Evolutionary conservation across 1,140 invertebrate genomes (phyloP).

Genomic region (Drosophila jambulina): DNA sequence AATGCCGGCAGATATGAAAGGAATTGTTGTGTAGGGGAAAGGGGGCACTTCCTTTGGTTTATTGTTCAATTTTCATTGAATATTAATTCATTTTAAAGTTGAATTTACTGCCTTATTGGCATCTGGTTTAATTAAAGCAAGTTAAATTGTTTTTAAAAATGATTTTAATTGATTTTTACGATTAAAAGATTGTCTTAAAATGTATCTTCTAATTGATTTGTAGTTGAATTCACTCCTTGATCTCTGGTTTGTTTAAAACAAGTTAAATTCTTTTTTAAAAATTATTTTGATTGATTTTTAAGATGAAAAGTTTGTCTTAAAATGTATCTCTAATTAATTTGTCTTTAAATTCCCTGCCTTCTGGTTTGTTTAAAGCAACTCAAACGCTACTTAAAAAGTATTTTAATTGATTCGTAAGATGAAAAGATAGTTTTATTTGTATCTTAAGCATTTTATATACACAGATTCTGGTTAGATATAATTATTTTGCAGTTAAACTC

Average conservation of each 20-base stretch:
- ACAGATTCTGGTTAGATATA: not conserved
- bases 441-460: not conserved
- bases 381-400: not conserved
- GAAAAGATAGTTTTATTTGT: not conserved
- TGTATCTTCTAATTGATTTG: not conserved
- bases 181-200: not conserved
- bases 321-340: no score
- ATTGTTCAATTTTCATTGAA: conserved; percentile 6
- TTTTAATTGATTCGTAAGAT: not conserved
- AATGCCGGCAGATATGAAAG: conserved; percentile 28
- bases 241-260: no score
- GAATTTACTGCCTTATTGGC: not conserved
- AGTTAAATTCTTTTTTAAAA: no score
- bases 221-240: no score
- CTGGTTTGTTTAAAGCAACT: not conserved
- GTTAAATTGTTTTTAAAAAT: not conserved
- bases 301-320: no score
- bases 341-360: no score
- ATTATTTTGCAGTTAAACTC: not conserved
- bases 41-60: not conserved
- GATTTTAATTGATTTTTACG: not conserved
- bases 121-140: not conserved
- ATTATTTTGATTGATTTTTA: no score
- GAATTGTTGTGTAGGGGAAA: not conserved
- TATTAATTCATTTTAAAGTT: not conserved